A percentile compares a stretch with the other conserved stretches of the same genome.
Evolutionary conservation across 2,888 invertebrate genomes (phyloP).

Genomic region (Brenthis daphne): DNA sequence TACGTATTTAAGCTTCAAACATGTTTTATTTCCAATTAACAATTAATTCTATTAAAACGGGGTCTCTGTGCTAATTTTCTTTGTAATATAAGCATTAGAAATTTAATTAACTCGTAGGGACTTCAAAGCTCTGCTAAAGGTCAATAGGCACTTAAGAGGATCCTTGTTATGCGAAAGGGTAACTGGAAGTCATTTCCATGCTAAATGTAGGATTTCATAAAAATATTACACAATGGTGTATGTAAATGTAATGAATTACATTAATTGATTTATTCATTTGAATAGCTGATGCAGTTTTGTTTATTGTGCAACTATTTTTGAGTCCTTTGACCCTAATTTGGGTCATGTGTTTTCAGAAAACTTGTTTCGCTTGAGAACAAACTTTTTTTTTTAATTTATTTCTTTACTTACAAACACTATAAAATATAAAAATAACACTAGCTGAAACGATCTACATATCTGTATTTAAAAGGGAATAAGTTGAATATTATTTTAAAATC

Average conservation of each 20-base stretch:
- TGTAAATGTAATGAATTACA: background rate
- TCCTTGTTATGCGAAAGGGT: conserved; percentile 62
- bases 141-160: conserved; percentile 62
- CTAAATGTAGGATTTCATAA: conserved; percentile 28
- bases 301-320: background rate
- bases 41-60: conserved; percentile 23
- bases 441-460: too few relatives aligned
- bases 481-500: too few relatives aligned
- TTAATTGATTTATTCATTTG: conserved; percentile 10
- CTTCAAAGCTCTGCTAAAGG: conserved; percentile 67
- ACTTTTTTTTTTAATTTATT: too few relatives aligned
- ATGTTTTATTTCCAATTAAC: conserved; percentile 24
- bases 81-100: conserved; percentile 70
- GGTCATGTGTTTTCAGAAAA: too few relatives aligned
- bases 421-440: too few relatives aligned
- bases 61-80: conserved; percentile 44
- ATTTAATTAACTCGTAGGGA: conserved; percentile 70
- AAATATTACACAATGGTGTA: conserved; percentile 16
- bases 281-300: background rate
- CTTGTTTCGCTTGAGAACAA: too few relatives aligned
- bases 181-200: conserved; percentile 28
- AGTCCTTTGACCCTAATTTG: background rate
- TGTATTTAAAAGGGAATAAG: too few relatives aligned
- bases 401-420: too few relatives aligned
- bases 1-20: background rate